A percentile compares a stretch with the other conserved stretches of the same genome.
These are phyloP conservation scores for Halocynthia aurantium DNA, from an alignment of 23 tunicate genomes.

Conservation along the genomic window DNA sequence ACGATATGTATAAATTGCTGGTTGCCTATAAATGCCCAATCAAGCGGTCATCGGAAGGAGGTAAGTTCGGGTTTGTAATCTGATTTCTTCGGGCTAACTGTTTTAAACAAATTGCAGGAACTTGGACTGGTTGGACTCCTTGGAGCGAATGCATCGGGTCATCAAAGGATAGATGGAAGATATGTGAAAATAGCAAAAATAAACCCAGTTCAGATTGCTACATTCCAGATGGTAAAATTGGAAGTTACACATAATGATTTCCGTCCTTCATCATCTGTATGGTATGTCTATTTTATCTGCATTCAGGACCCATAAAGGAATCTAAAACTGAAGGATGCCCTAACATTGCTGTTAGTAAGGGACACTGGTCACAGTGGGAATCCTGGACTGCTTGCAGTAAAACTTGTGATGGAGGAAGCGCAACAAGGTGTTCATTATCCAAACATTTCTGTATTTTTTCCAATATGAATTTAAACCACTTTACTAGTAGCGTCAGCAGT, in stretches of 20 bases:
- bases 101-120: too few species aligned
- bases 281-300: neutral
- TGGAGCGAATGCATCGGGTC: too few species aligned
- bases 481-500: too few species aligned
- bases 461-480: too few species aligned
- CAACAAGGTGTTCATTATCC: neutral
- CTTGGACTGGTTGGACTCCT: too few species aligned
- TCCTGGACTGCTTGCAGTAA: slow-evolving; percentile 18
- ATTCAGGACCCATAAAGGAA: neutral
- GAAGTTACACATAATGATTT: neutral
- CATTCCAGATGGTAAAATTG: neutral
- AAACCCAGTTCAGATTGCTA: neutral
- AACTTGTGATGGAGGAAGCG: slow-evolving; percentile 6
- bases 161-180: too few species aligned
- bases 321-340: neutral
- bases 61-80: too few species aligned
- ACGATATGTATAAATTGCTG: neutral
- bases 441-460: too few species aligned
- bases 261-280: neutral
- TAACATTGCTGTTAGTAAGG: neutral
- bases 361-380: slow-evolving; percentile 1
- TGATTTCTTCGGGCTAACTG: too few species aligned
- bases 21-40: neutral
- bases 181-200: neutral
- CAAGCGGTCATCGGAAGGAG: too few species aligned